Base-by-base conservation (phyloP, 30 jellyfish, hydroid and myxozoan species). In the Clytia hemisphaerica region DNA sequence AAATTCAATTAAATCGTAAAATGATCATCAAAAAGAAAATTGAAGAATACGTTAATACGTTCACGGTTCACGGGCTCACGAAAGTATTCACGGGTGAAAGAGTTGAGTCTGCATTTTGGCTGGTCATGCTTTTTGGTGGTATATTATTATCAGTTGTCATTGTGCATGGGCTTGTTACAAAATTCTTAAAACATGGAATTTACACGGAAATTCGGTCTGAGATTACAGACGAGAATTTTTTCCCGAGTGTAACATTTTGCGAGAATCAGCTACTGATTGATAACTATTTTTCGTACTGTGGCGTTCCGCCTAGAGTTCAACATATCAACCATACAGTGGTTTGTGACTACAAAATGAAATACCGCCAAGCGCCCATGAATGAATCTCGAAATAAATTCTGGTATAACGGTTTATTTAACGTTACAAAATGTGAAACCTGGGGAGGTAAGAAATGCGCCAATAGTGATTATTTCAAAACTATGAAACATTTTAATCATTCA, bases 351-450 rank as follows among this genome's bases (percentile, higher is more conserved):
- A 57, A 57, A 5, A 7, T 57, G 1, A 57, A 57, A 37, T 9
- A 57, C 44, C 30, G 30, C 50, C 60, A 33, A 28, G 15, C 19
- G 16, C 10, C 66, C 70, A 57, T 42, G 0, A 42, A 0, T 12
- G 14, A 16, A 12, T 16, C 19, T 12, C 54, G 18, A 12, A 6
- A 31, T 6, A 4, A 9, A 26, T 33, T 6, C 7, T 61, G 75
- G 75, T 16, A 27, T 21, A 61, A 61, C 18, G 75, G 75, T 32
- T 10, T 61, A 10, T 61, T 61, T 61, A 61, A 61, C 62, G 60
- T 61, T 21, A 61, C 75, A 34, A 61, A 61, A 61, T 61, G 75
- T 37, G 34, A 15, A 14, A 61, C 75, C 0, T 61, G 75, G 75
- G 75, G 75, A 22, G 75, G 63, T 1, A 61, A 61, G 18, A 19